phyloP scores from a whole-genome alignment of 2,113 vertebrate genomes.

The Lepidothrix coronata region DNA sequence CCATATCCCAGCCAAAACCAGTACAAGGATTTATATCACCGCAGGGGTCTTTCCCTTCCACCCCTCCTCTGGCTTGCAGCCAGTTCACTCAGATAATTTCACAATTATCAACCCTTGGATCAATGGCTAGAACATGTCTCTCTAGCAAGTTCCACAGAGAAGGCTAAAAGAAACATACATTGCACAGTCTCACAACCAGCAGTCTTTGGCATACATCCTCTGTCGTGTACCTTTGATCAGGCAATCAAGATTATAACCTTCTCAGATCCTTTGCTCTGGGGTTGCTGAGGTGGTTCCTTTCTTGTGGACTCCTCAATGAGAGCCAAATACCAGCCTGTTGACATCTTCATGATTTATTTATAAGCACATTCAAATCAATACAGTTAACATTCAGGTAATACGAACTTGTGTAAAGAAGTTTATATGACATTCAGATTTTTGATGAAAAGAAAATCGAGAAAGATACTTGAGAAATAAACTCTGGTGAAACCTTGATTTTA shows the following conservation, averaged over 20 bases:
- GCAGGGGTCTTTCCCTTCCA: background rate
- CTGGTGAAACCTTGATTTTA: background rate
- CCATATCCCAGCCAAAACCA: background rate
- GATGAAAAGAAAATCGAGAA: background rate
- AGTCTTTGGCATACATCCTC: background rate
- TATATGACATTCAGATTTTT: background rate
- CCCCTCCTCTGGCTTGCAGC: background rate
- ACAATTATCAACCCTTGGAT: background rate
- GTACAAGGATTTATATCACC: background rate
- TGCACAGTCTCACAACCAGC: background rate
- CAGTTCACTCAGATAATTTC: background rate
- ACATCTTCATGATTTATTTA: background rate
- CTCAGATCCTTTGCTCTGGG: background rate
- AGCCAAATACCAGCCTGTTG: background rate
- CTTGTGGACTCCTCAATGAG: background rate
- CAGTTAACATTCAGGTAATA: background rate
- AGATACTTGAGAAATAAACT: background rate
- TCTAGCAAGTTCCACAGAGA: background rate
- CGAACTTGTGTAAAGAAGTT: background rate
- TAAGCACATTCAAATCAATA: background rate
- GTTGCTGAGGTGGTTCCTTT: background rate
- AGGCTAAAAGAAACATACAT: background rate
- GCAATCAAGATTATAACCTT: background rate
- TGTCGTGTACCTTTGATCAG: background rate
- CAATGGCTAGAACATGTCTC: background rate